Percentiles rank a stretch among this genome's conserved stretches.
These are phyloP conservation scores for Ecdyonurus torrentis DNA, from an alignment of 2,888 invertebrate genomes.

Conservation along the genomic window DNA sequence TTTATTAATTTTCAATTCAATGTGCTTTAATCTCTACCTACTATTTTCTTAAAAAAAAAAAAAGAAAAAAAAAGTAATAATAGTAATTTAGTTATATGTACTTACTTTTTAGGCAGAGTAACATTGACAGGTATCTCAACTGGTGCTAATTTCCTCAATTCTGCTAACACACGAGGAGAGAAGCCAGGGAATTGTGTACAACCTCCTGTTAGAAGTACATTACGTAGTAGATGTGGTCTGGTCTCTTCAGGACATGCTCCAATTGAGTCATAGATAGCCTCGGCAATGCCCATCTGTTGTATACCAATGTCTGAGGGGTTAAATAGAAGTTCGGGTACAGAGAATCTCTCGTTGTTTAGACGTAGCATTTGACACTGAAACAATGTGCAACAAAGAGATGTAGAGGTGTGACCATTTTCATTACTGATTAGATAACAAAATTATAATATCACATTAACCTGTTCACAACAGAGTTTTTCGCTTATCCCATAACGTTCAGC, in stretches of 20 bases:
- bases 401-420: too few relatives aligned
- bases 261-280: conserved; percentile 69
- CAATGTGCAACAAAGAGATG: neutral
- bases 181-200: conserved; percentile 69
- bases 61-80: too few relatives aligned
- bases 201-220: conserved; percentile 75
- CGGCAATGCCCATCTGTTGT: conserved; percentile 76
- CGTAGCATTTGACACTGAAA: conserved; percentile 59
- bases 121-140: conserved; percentile 63
- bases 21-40: too few relatives aligned
- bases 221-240: conserved; percentile 58
- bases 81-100: too few relatives aligned
- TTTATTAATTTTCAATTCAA: too few relatives aligned
- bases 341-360: conserved; percentile 85
- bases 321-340: conserved; percentile 88
- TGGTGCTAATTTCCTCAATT: conserved; percentile 61
- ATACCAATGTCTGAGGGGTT: conserved; percentile 90
- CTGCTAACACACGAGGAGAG: conserved; percentile 54
- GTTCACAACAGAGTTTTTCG: too few relatives aligned
- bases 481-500: too few relatives aligned
- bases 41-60: too few relatives aligned
- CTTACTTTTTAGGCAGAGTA: conserved; percentile 45
- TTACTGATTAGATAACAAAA: too few relatives aligned
- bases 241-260: conserved; percentile 53
- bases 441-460: too few relatives aligned